Percentiles rank a stretch among this genome's conserved stretches.
phyloP scores from a whole-genome alignment of 2,113 vertebrate genomes.

The Mystacornis crossleyi region DNA sequence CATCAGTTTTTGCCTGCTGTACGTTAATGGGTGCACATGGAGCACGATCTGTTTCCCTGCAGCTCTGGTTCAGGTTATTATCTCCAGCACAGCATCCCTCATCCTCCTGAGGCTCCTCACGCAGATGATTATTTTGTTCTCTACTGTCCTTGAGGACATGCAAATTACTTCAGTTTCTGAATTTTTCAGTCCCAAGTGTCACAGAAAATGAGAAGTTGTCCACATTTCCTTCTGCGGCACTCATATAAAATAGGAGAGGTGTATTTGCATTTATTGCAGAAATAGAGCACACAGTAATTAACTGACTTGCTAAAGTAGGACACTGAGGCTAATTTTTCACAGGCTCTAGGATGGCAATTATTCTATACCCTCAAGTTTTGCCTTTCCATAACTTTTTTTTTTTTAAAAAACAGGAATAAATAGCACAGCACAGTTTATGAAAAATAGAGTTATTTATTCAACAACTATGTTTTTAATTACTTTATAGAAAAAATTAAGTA shows the following conservation, averaged over 20 bases:
- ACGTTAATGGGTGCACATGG: background rate
- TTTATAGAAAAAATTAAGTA: background rate
- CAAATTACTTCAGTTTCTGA: background rate
- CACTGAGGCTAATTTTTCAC: constrained; percentile 2
- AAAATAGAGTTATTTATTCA: background rate
- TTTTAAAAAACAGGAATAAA: background rate
- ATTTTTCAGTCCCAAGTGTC: background rate
- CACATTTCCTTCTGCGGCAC: background rate
- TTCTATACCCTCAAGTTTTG: constrained; percentile 23
- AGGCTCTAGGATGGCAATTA: constrained; percentile 8
- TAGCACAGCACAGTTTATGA: background rate
- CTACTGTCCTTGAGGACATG: constrained; percentile 17
- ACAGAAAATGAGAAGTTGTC: background rate
- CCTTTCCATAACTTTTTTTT: background rate
- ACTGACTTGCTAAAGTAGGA: constrained; percentile 38
- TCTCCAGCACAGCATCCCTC: background rate
- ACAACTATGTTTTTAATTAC: background rate
- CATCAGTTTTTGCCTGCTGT: background rate
- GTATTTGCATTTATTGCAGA: background rate
- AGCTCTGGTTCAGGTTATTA: background rate
- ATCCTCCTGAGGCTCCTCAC: background rate
- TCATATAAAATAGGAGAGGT: background rate
- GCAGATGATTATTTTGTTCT: constrained; percentile 23
- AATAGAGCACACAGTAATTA: constrained; percentile 27
- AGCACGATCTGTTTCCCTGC: background rate